Percentiles rank a stretch among this genome's conserved stretches.
phyloP scores from a whole-genome alignment of 2,113 vertebrate genomes.

The Anolis carolinensis region DNA sequence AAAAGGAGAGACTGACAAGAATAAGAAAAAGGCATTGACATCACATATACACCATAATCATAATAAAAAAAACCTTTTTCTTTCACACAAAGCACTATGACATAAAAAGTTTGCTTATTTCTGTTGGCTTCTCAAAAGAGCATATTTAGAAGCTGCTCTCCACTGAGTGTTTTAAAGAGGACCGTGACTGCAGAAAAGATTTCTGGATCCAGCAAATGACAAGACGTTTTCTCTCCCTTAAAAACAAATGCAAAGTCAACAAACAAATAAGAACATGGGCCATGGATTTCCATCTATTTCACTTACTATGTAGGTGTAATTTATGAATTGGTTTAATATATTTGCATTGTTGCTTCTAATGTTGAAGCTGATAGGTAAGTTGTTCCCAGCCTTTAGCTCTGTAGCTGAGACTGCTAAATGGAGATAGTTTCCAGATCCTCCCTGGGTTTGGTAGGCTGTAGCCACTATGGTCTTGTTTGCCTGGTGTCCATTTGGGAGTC shows the following conservation, averaged over 20 bases:
- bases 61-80: background rate
- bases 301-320: slow-evolving; percentile 79
- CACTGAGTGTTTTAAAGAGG: background rate
- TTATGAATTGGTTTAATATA: slow-evolving; percentile 28
- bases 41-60: too few species aligned
- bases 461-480: slow-evolving; percentile 64
- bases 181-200: background rate
- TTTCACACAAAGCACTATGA: too few species aligned
- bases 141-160: background rate
- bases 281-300: background rate
- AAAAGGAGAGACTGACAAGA: background rate
- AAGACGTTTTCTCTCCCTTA: background rate
- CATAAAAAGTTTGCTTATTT: background rate
- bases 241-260: background rate
- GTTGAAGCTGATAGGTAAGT: slow-evolving; percentile 70
- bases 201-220: background rate
- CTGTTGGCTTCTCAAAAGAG: too few species aligned
- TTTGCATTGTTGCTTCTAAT: slow-evolving; percentile 50
- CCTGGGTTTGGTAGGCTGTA: slow-evolving; percentile 66
- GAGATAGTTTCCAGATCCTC: slow-evolving; percentile 80
- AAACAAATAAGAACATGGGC: background rate
- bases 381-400: slow-evolving; percentile 60
- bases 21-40: background rate
- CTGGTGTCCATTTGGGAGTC: slow-evolving; percentile 73
- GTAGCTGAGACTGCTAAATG: slow-evolving; percentile 68